Evolutionary conservation across 2,113 vertebrate genomes (phyloP), one percentile per base, ranked within the genome.

Genomic region (Protobothrops mucrosquamatus): DNA sequence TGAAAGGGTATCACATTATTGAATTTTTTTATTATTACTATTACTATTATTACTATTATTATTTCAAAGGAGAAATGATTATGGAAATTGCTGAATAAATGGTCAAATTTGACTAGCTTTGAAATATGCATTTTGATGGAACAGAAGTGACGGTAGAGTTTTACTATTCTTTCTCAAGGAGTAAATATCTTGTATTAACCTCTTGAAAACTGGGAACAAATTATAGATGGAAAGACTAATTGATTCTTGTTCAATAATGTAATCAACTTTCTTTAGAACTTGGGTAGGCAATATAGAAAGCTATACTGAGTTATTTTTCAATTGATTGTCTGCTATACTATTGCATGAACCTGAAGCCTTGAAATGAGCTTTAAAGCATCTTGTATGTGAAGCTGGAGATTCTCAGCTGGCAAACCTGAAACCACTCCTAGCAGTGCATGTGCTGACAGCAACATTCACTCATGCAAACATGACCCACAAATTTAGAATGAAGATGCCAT

Each of bases 401-500:
- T 2, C 57, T 87, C 69, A 94, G 91, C 0, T n/a, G 51, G 20
- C 52, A 7, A 0, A 0, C 86, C 91, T 93, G 14, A 14, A 92
- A 23, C 1, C 87, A n/a, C 10, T 91, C 61, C 87, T 46, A 92
- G 92, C 57, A 85, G 7, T 18, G 0, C 43, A 3, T 0, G 0
- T 89, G 59, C 87, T 92, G 88, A 91, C 0, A 34, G 69, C 23
- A 94, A 95, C 92, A 94, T 54, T 24, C 23, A 89, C 51, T 91
- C 88, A 69, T 90, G 69, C 89, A 91, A 92, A 0, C 6, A 92
- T 90, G 91, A 94, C 34, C 91, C 91, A 39, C 15, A 89, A 48
- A 91, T 7, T 91, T 81, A 4, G 92, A 93, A 7, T 1, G 51
- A 94, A 43, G 94, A 55, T 15, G 93, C 95, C 93, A 93, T 61